These are phyloP conservation scores for Tachysurus fulvidraco DNA, from an alignment of 2,113 vertebrate genomes.

Conservation along the genomic window DNA sequence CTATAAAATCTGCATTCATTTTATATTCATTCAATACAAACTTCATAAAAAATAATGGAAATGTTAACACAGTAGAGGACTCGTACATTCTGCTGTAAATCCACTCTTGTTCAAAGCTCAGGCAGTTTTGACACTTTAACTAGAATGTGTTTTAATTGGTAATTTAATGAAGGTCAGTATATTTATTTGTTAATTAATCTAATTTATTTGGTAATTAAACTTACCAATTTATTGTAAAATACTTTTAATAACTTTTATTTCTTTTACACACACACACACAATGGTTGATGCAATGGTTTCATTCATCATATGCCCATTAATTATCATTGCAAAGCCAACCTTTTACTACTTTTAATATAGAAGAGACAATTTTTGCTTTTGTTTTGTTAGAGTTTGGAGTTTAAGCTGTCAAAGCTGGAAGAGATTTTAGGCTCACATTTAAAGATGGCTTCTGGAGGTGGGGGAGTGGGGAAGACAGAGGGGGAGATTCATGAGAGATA, in stretches of 20 bases:
- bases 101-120: neutral
- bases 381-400: slow-evolving; percentile 1
- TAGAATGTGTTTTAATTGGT: neutral
- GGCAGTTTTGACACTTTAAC: neutral
- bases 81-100: neutral
- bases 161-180: slow-evolving; percentile 78
- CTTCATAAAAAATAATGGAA: neutral
- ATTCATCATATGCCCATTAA: slow-evolving; percentile 10
- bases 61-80: neutral
- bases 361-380: neutral
- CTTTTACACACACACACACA: neutral
- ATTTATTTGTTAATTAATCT: no score
- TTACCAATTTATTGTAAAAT: no score
- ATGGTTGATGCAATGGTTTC: slow-evolving; percentile 25
- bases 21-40: neutral
- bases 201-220: no score
- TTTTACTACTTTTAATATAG: neutral
- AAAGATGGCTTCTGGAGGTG: neutral
- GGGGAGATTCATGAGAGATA: slow-evolving; percentile 10
- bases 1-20: neutral
- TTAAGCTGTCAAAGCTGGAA: slow-evolving; percentile 10
- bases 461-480: neutral
- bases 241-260: no score
- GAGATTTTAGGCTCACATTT: slow-evolving; percentile 16
- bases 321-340: slow-evolving; percentile 14